Base-by-base conservation (phyloP, 2,797 vertebrate genomes). In the Momotus momota region DNA sequence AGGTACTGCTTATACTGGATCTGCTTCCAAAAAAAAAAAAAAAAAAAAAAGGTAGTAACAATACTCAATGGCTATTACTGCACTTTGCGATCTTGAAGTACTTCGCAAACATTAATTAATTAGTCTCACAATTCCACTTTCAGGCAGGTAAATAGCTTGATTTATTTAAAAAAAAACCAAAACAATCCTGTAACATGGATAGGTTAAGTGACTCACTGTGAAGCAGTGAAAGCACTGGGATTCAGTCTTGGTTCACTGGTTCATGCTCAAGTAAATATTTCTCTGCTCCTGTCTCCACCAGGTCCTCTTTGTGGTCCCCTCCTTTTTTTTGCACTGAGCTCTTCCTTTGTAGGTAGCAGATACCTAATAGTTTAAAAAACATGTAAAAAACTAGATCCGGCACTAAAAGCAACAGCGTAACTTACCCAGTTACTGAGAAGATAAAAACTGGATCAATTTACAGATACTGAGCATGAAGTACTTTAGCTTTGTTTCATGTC, bases 81-180 rank as follows among this genome's bases (percentile, higher is more conserved):
- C 67, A 26, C 75, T 94, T 86, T 38, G 45, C 26, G 38, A 6
- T 14, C 62, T 5, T 78, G 22, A 43, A 96, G 74, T 52, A 43
- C 73, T 69, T 48, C 11, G 49, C 87, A 95, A 96, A 95, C 60
- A 91, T 41, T 49, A 74, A 90, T 94, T 92, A 91, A 94, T 92
- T 90, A 90, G 73, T 58, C 46, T 83, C 81, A 60, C 70, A 95
- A 62, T 21, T 66, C 43, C 49, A 81, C 70, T 93, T 29, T 65
- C 46, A 96, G 88, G 65, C 35, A 87, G 57, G 57, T 54, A 91
- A 95, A 95, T 92, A 86, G 27, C 57, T 41, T 52, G 67, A 57
- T 77, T 86, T 70, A 33, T 60, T 71, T 33, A 29, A 64, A 88
- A 62, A 64, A 21, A 8, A 52, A 52, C 43, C 12, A 43, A 43